Percentiles rank a stretch among this genome's conserved stretches.
phyloP scores from a whole-genome alignment of 2,888 invertebrate species.

The Dendrolimus pini region DNA sequence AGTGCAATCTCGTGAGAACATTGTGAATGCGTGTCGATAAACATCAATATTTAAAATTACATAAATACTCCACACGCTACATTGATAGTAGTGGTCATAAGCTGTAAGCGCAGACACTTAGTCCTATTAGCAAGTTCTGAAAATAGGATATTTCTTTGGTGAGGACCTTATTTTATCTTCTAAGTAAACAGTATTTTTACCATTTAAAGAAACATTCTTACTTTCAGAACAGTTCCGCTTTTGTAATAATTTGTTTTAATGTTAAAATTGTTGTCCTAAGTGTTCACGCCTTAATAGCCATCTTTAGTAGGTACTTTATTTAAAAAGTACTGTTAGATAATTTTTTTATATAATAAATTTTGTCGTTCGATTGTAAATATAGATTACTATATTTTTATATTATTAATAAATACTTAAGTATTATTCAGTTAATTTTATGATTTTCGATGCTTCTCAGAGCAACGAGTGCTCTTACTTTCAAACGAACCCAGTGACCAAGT shows the following conservation, averaged over 20 bases:
- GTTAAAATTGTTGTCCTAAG: conserved; percentile 28
- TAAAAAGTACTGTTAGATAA: conserved; percentile 27
- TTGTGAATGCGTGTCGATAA: conserved; percentile 23
- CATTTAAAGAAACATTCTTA: conserved; percentile 24
- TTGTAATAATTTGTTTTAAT: conserved; percentile 24
- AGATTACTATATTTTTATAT: conserved; percentile 71
- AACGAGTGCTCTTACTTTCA: conserved; percentile 32
- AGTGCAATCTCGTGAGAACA: conserved; percentile 55
- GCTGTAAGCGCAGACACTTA: conserved; percentile 30
- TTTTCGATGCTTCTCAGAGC: conserved; percentile 55
- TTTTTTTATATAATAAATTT: conserved; percentile 47
- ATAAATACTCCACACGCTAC: conserved; percentile 36
- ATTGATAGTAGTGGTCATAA: conserved; percentile 22
- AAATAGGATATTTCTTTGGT: conserved; percentile 26
- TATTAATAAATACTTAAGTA: conserved; percentile 55
- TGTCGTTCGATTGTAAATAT: conserved; percentile 63
- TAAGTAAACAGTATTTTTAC: conserved; percentile 1
- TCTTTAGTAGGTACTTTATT: conserved; percentile 23
- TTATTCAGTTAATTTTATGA: conserved; percentile 44
- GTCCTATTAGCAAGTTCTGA: conserved; percentile 20
- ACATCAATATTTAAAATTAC: conserved; percentile 13
- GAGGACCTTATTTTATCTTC: conserved; percentile 5
- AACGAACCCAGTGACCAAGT: too few species aligned
- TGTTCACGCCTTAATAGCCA: conserved; percentile 40
- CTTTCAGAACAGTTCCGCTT: conserved; percentile 21